Evolutionary conservation across 2,888 invertebrate genomes (phyloP).

Genomic region (Acleris laterana): DNA sequence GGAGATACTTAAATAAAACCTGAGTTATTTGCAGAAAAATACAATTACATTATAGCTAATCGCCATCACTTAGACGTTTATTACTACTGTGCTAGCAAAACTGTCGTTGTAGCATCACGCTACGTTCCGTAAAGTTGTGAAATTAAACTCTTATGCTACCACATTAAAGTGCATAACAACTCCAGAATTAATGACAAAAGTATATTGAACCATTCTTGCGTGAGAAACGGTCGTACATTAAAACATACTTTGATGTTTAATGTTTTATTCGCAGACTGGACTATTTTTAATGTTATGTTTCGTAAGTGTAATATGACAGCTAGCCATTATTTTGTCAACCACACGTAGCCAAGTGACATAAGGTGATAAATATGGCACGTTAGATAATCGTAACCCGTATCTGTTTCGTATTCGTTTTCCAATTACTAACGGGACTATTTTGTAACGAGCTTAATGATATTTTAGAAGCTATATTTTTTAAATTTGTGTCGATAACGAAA

Average conservation of each 20-base stretch:
- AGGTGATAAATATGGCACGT: too few relatives aligned
- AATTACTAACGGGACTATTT: too few relatives aligned
- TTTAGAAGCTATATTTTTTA: too few relatives aligned
- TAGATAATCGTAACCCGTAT: too few relatives aligned
- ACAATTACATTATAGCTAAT: slow-evolving; percentile 25
- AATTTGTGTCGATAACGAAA: too few relatives aligned
- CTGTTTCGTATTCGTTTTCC: too few relatives aligned
- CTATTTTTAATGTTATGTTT: slow-evolving; percentile 3
- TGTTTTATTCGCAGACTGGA: slow-evolving; percentile 11
- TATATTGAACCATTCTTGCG: slow-evolving; percentile 22
- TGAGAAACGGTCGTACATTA: slow-evolving; percentile 23
- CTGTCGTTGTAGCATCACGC: slow-evolving; percentile 16
- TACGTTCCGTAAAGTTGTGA: slow-evolving; percentile 3
- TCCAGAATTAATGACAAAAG: slow-evolving; percentile 1
- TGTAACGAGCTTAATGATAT: too few relatives aligned
- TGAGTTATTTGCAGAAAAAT: slow-evolving; percentile 12
- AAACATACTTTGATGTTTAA: slow-evolving; percentile 6
- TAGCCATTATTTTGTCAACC: neutral
- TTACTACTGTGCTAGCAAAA: slow-evolving; percentile 1
- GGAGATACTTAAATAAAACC: slow-evolving; percentile 9
- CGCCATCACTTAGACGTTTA: slow-evolving; percentile 26
- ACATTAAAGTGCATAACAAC: slow-evolving; percentile 7
- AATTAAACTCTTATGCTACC: slow-evolving; percentile 13
- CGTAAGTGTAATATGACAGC: neutral
- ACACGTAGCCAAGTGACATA: too few relatives aligned